A percentile compares a stretch with the other conserved stretches of the same genome.
Conservation (phyloP, 2,113 vertebrate species). For the Ibidorhyncha struthersii region DNA sequence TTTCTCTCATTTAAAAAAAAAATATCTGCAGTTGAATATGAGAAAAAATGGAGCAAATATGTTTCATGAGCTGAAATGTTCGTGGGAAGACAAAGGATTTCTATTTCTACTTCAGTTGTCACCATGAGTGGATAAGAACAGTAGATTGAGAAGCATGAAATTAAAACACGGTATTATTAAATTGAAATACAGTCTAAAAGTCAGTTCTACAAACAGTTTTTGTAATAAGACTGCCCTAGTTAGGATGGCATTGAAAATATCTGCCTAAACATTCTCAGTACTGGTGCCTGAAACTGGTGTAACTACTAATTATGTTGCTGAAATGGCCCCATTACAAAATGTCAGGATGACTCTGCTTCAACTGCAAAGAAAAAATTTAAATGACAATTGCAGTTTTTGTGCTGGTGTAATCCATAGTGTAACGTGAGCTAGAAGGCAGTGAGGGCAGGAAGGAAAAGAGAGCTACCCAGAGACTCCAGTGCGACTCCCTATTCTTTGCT, state of each 20-base stretch:
- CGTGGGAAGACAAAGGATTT: background rate
- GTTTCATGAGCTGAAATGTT: background rate
- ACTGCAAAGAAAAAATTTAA: background rate
- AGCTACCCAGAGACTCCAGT: background rate
- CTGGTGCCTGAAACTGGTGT: background rate
- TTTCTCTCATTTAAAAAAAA: background rate
- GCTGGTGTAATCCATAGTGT: background rate
- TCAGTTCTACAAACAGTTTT: background rate
- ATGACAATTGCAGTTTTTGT: background rate
- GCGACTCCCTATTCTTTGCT: background rate
- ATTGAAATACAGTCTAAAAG: background rate
- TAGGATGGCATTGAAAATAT: background rate
- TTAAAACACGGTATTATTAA: background rate
- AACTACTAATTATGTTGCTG: background rate
- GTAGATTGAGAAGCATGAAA: background rate
- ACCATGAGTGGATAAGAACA: background rate
- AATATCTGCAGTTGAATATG: background rate
- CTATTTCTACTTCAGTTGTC: background rate
- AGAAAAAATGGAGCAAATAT: background rate
- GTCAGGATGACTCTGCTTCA: constrained; percentile 23
- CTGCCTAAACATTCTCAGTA: background rate
- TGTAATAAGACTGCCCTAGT: background rate
- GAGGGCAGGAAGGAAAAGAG: background rate
- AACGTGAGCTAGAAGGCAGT: background rate
- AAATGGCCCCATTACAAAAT: constrained; percentile 35